Conservation (phyloP, 2,888 invertebrate species). For the Anaspis maculata region DNA sequence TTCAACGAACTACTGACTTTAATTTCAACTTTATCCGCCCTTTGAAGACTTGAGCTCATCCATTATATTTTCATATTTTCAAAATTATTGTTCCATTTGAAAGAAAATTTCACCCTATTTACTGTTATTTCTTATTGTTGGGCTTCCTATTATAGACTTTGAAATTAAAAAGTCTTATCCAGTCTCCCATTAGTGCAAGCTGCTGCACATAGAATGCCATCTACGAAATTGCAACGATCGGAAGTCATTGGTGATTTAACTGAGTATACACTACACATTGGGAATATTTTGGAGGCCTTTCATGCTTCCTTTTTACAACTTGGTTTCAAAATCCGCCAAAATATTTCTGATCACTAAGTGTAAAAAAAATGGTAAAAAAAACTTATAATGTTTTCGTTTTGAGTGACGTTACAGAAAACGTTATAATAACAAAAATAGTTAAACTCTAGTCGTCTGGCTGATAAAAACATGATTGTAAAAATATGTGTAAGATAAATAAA, state of each 20-base stretch:
- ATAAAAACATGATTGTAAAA: constrained; percentile 33
- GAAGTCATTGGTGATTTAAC: constrained; percentile 26
- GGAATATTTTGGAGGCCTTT: constrained; percentile 15
- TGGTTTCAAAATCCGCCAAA: no score
- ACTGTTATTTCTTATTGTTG: constrained; percentile 25
- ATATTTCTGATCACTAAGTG: constrained; percentile 11
- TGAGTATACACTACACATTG: constrained; percentile 26
- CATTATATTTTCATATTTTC: no score
- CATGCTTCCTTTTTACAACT: constrained; percentile 7
- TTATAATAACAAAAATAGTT: constrained; percentile 20
- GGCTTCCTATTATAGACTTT: constrained; percentile 34
- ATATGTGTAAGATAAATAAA: constrained; percentile 34
- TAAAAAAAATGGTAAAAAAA: constrained; percentile 9
- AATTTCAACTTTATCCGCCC: no score
- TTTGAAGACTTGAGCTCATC: no score
- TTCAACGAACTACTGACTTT: no score
- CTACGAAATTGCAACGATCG: constrained; percentile 19
- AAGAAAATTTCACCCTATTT: no score
- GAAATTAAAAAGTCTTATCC: no score
- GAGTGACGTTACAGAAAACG: constrained; percentile 27
- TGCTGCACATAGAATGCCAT: constrained; percentile 20
- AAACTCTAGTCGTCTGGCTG: constrained; percentile 29
- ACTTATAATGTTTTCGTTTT: constrained; percentile 14
- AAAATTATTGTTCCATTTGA: no score
- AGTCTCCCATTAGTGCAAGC: constrained; percentile 22